These are phyloP conservation scores for Pipa parva DNA, from an alignment of 2,113 vertebrate species.

Conservation along the genomic window DNA sequence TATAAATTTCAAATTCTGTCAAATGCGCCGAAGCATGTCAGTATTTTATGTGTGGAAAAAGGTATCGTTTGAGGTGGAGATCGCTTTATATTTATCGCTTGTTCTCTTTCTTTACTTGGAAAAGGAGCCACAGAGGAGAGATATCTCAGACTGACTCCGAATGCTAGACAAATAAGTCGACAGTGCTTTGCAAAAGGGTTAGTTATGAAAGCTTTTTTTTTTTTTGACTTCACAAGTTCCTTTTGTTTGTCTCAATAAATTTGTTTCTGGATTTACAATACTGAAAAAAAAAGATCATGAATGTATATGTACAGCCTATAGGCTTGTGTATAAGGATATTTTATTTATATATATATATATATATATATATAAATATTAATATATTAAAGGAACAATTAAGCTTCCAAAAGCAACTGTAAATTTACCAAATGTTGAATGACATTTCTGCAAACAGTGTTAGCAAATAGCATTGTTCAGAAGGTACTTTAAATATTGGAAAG, in stretches of 20 bases:
- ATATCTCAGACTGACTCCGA: slow-evolving; percentile 40
- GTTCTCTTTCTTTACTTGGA: slow-evolving; percentile 33
- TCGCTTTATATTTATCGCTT: slow-evolving; percentile 48
- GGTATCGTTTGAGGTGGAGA: slow-evolving; percentile 38
- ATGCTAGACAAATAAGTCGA: slow-evolving; percentile 17
- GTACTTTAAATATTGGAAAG: too few relatives aligned
- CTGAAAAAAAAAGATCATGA: slow-evolving; percentile 48
- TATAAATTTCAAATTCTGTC: slow-evolving; percentile 29
- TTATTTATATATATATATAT: too few relatives aligned
- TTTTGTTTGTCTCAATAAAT: slow-evolving; percentile 53
- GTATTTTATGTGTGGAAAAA: slow-evolving; percentile 42
- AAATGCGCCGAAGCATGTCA: slow-evolving; percentile 9
- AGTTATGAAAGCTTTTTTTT: slow-evolving; percentile 32
- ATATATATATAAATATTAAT: too few relatives aligned
- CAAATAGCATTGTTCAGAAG: too few relatives aligned
- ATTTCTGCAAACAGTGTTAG: too few relatives aligned
- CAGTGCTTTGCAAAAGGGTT: slow-evolving; percentile 33
- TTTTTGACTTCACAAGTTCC: slow-evolving; percentile 42
- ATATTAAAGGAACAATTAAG: too few relatives aligned
- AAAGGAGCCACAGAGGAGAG: slow-evolving; percentile 46
- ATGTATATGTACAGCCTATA: too few relatives aligned
- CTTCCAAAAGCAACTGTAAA: too few relatives aligned
- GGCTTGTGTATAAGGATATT: too few relatives aligned
- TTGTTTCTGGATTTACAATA: slow-evolving; percentile 46
- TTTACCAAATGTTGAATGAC: too few relatives aligned